Conservation (phyloP, 2,113 vertebrate genomes). For the Tricholaema leucomelas region DNA sequence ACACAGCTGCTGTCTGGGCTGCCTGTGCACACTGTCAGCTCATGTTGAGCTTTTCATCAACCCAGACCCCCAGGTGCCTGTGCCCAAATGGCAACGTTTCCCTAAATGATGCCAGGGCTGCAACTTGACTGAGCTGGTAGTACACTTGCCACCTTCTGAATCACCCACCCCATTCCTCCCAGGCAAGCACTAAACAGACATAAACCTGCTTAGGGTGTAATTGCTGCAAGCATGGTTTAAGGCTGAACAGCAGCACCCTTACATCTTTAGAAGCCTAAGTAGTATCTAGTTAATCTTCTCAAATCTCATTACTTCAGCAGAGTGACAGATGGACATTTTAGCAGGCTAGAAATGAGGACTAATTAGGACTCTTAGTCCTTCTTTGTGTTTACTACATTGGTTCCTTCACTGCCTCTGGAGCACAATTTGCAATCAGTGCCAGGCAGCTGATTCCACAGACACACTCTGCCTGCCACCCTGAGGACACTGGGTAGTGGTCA, state of each 20-base stretch:
- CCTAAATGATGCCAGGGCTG: neutral
- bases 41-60: no score
- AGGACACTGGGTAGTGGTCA: neutral
- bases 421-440: neutral
- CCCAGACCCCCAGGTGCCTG: no score
- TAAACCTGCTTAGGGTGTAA: neutral
- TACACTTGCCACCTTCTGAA: neutral
- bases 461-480: neutral
- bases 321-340: conserved; percentile 57
- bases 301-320: conserved; percentile 30
- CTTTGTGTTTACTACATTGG: neutral
- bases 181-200: neutral
- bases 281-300: conserved; percentile 50
- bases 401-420: neutral
- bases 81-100: neutral
- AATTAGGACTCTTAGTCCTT: conserved; percentile 41
- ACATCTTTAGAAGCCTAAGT: neutral
- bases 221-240: neutral
- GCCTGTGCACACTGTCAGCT: no score
- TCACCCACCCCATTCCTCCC: conserved; percentile 1
- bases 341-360: conserved; percentile 23
- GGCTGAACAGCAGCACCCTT: neutral
- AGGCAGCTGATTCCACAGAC: neutral
- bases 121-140: neutral
- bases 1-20: no score